Base-by-base conservation (phyloP, 2,797 vertebrate genomes). In the Cetoscarus ocellatus region DNA sequence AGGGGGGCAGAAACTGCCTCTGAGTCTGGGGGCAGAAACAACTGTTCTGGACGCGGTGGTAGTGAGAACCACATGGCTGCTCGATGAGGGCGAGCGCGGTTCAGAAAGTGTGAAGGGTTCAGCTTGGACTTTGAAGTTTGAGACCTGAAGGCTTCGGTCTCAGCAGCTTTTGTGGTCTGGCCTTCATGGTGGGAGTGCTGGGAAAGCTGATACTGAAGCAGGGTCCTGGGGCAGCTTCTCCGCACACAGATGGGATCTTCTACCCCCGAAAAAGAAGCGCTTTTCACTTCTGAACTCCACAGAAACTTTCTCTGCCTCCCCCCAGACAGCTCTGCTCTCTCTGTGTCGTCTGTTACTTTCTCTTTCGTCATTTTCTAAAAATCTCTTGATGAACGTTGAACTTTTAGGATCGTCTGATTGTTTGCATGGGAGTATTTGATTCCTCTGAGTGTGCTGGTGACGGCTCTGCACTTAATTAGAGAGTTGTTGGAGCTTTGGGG, bases 241-340 rank as follows among this genome's bases (percentile, higher is more conserved):
- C 73, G 55, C 50, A 81, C 59, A 62, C 76, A 71, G 78, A 79
- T 73, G 74, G 63, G 67, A 77, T 72, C 73, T 73, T 72, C 55
- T 34, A 4, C 57, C 53, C 36, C 0, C 14, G 12, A 44, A 36
- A 17, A 58, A 70, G 62, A 27, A 60, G 52, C 79, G 74, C 52
- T 75, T 82, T 81, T 70, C 56, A 68, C 83, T 73, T 51, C 59
- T 54, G 51, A 70, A 40, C 44, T 64, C 40, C 67, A 39, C 13
- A 36, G 39, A 47, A 60, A 34, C 13, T 8, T 67, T 70, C 51
- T 44, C 8, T 11, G 7, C 43, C 55, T 59, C 56, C 73, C 67
- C 61, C 53, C 8, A 8, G 19, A 52, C 35, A 17, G 61, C 15
- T 35, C 19, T 13, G 73, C 58, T 40, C 50, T 6, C 17, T 68